Base-by-base conservation (phyloP, 2,888 invertebrate genomes). In the Cosmopolites sordidus region DNA sequence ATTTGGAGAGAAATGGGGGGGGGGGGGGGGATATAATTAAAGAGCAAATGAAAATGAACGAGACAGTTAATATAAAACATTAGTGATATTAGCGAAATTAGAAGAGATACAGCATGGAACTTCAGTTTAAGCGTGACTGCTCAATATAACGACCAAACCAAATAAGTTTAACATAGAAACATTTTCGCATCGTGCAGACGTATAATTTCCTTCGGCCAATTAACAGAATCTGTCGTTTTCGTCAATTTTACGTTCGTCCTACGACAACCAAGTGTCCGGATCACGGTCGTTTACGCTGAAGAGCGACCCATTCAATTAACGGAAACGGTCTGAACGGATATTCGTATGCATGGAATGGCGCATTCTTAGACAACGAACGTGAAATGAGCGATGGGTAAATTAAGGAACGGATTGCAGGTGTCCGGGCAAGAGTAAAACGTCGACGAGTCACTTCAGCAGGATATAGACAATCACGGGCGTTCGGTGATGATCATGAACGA, bases 261-360 rank as follows among this genome's bases (percentile, higher is more conserved):
- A 37, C 14, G 14, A 37, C 37, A 37, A 37, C 4, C n/a, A 37
- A 14, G 37, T 37, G 37, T 37, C 37, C 14, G 37, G 3, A 37
- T 37, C n/a, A 37, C 12, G 3, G 37, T 12, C 14, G 37, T n/a
- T 37, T 22, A 22, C 22, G 22, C 8, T 22, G 4, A 8, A 33
- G 33, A 11, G 33, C 33, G 33, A 33, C 33, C 33, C 45, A 33
- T 54, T 49, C 49, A 54, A 54, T 54, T 54, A 54, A 49, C 44
- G 54, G 54, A 54, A 49, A 49, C 16, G 40, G 45, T 30, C 48
- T 16, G 45, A 49, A 45, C 33, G 33, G n/a, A 18, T 6, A 49
- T 49, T 49, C 29, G 45, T 54, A 49, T 54, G 54, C 54, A 53
- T 38, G 14, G 16, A 17, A 38, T 12, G 43, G 12, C 33, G 33